Base-by-base conservation (phyloP, 2,113 vertebrate genomes). In the Eidolon helvum region DNA sequence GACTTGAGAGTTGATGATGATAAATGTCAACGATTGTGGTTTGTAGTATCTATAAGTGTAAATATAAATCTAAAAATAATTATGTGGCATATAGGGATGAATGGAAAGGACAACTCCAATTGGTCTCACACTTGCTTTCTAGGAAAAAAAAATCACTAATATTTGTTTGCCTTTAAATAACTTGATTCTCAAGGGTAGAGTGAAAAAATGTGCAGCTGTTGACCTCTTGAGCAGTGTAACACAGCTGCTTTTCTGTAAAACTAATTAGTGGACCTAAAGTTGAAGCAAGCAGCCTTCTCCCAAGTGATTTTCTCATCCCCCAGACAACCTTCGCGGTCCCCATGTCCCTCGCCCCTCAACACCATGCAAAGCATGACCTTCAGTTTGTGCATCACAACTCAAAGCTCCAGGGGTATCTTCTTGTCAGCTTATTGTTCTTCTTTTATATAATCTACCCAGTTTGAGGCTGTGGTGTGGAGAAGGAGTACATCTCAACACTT, bases 181-280 rank as follows among this genome's bases (percentile, higher is more conserved):
- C 45, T 86, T 79, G 71, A 90, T 61, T 97, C 75, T 91, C n/a
- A 30, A 96, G 88, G 61, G 85, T 96, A 30, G 71, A 93, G 45
- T 74, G 57, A 75, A 95, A 95, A 87, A 94, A 91, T 50, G 10
- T 78, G 59, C 86, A 89, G 88, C 77, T 69, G 50, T 75, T 96
- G 92, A 95, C 82, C 77, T 94, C 78, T 38, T 83, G 78, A 71
- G 94, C 80, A 75, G 69, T 71, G 50, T 71, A 82, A 87, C 85
- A 91, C 95, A 97, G 93, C 80, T 97, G 92, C 43, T 83, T 95
- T 95, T 94, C 93, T 94, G 55, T 40, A 93, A 94, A 96, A 83
- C 69, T 89, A 91, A 97, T 96, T 95, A 91, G 68, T 21, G 24
- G 90, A 28, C 89, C 65, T 78, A 50, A 88, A 86, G 77, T 59